Evolutionary conservation across 2,797 vertebrate genomes (phyloP).

Genomic region (Benthosema pterotum): DNA sequence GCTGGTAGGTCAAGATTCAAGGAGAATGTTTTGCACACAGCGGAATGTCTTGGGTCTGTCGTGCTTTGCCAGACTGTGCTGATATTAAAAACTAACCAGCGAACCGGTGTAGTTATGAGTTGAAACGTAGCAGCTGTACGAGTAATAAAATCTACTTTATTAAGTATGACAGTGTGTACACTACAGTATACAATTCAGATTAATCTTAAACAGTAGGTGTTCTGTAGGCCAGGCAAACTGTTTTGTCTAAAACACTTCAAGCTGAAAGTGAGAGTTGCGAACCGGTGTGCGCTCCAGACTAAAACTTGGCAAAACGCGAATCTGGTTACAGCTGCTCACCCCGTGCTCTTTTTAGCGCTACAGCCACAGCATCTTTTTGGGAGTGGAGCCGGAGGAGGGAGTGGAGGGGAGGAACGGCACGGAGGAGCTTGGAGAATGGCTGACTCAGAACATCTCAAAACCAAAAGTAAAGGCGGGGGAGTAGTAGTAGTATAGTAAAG

Average conservation of each 20-base stretch:
- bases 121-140: no score
- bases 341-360: slow-evolving; percentile 16
- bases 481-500: no score
- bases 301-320: slow-evolving; percentile 25
- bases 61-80: no score
- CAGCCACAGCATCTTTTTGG: slow-evolving; percentile 25
- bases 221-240: no score
- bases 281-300: slow-evolving; percentile 1
- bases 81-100: not conserved
- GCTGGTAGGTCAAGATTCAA: not conserved
- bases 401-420: slow-evolving; percentile 58
- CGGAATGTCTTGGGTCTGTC: slow-evolving; percentile 6
- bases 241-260: no score
- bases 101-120: no score
- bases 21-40: slow-evolving; percentile 3
- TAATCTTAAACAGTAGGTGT: no score
- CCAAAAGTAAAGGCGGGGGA: slow-evolving; percentile 44
- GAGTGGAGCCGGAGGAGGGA: slow-evolving; percentile 42
- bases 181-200: no score
- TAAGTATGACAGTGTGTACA: no score
- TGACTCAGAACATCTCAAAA: slow-evolving; percentile 37
- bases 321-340: slow-evolving; percentile 22
- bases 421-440: slow-evolving; percentile 53
- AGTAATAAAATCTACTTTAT: no score
- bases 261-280: not conserved